Evolutionary conservation across 2,797 vertebrate species (phyloP), one percentile per base, ranked within the genome.

Genomic region (Gymnoscopelus microlampas): DNA sequence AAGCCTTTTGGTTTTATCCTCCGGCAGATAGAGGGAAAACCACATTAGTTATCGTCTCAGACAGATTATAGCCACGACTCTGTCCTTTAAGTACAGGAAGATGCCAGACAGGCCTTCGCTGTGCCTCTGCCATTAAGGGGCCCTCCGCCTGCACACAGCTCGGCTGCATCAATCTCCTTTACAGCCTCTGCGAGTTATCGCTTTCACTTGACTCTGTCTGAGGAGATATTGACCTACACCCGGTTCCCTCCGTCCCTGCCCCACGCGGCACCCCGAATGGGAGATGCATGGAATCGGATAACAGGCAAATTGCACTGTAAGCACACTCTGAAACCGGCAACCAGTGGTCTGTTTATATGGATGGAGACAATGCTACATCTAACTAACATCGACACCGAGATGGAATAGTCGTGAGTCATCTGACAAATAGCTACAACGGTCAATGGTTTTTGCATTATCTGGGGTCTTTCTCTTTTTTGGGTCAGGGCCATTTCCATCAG

Each of bases 151-250:
- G 59, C 68, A 53, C 60, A 58, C 70, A 71, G 72, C 80, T 53
- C 64, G 15, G 4, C 73, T 53, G 74, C 74, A 90, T 90, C 80
- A 84, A 90, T 90, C 84, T 81, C 53, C 70, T 89, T 91, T 89
- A 88, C 72, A 76, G 84, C 76, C 81, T 74, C 78, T 87, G 79
- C 5, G 60, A 90, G 76, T 88, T 89, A 89, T 82, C 71, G 48
- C 84, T 79, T 83, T 86, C 81, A 88, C 88, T 91, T 83, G 85
- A 88, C 83, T 87, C 81, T 39, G 63, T 80, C 58, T 32, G 71
- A 82, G 84, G 72, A 74, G 75, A 83, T 88, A 90, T 86, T 89
- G 89, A 89, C 85, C 82, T 61, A 29, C 54, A 53, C 62, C 32
- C 24, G 10, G 10, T 72, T 76, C 55, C 68, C 76, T 63, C 51